Conservation (phyloP, 2,797 vertebrate genomes). For the Bucorvus abyssinicus region DNA sequence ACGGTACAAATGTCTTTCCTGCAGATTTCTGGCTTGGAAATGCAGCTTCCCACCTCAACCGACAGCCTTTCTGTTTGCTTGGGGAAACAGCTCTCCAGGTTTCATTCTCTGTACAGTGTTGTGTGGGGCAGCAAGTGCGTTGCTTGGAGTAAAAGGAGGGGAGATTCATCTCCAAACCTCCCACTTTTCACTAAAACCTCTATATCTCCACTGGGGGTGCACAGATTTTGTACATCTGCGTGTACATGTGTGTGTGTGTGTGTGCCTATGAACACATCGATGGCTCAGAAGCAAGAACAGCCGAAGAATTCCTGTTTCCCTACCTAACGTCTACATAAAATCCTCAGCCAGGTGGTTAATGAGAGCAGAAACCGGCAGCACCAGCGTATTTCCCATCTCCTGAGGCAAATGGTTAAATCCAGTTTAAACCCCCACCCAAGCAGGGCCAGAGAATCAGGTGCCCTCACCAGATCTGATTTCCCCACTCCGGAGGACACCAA, state of each 20-base stretch:
- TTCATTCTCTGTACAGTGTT: neutral
- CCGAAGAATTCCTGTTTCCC: neutral
- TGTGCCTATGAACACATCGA: neutral
- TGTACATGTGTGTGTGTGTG: neutral
- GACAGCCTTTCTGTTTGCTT: no score
- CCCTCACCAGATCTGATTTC: no score
- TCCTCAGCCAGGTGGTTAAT: neutral
- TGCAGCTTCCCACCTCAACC: no score
- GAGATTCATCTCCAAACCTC: neutral
- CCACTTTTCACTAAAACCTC: neutral
- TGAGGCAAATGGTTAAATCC: no score
- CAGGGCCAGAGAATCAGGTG: no score
- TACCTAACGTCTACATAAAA: neutral
- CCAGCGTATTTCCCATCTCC: no score
- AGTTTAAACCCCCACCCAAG: no score
- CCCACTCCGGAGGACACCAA: no score
- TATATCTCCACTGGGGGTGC: neutral
- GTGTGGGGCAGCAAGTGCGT: neutral
- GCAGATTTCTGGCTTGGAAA: no score
- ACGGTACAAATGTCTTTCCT: no score
- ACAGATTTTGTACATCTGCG: neutral
- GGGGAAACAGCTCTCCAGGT: slow-evolving; percentile 4
- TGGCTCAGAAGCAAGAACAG: neutral
- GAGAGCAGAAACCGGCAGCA: neutral
- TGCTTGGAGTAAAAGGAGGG: neutral